Conservation (phyloP, 2,888 invertebrate genomes). For the Zeuzera pyrina region DNA sequence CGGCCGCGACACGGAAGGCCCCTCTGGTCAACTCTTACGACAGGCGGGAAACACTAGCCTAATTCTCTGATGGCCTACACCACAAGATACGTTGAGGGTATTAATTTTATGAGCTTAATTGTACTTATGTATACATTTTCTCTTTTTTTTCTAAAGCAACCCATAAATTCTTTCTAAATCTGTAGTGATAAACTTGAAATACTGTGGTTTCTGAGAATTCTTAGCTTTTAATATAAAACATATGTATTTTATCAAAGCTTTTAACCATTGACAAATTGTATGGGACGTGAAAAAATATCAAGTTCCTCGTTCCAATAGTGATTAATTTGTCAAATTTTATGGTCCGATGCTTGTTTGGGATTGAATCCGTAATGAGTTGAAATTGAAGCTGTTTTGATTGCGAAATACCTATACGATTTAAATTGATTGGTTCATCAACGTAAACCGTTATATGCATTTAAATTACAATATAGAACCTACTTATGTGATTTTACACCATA, state of each 20-base stretch:
- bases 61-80: too few relatives aligned
- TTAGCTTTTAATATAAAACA: neutral
- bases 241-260: slow-evolving; percentile 14
- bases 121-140: too few relatives aligned
- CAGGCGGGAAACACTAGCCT: too few relatives aligned
- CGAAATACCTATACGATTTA: slow-evolving; percentile 13
- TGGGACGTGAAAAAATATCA: slow-evolving; percentile 20
- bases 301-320: slow-evolving; percentile 22
- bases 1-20: too few relatives aligned
- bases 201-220: slow-evolving; percentile 7
- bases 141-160: slow-evolving; percentile 5
- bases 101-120: too few relatives aligned
- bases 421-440: neutral
- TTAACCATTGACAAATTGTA: slow-evolving; percentile 29
- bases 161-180: slow-evolving; percentile 4
- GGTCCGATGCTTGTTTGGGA: slow-evolving; percentile 22
- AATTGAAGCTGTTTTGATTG: slow-evolving; percentile 19
- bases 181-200: slow-evolving; percentile 13
- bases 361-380: slow-evolving; percentile 27
- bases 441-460: neutral
- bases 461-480: too few relatives aligned
- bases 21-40: too few relatives aligned
- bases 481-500: too few relatives aligned
- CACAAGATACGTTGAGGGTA: too few relatives aligned
- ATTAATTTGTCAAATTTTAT: slow-evolving; percentile 34